Base-by-base conservation (phyloP, 1,140 invertebrate genomes). In the Drosophila simulans region DNA sequence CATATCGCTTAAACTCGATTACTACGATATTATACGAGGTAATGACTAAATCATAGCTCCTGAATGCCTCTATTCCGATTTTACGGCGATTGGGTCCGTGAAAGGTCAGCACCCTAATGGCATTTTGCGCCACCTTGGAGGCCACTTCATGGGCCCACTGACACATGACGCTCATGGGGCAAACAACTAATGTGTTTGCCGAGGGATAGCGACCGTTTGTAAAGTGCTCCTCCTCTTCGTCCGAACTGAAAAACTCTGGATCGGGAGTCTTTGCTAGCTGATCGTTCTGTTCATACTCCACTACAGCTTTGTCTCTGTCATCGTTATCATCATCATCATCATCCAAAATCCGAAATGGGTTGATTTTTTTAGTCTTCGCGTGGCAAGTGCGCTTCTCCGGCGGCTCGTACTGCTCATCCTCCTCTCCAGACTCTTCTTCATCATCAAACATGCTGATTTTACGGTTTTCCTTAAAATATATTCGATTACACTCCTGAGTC, bases 161-260 rank as follows among this genome's bases (percentile, higher is more conserved):
- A 5, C 31, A 51, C 74, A 82, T 74, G 0, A 82, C 62, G 27
- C 79, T 82, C 58, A 78, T 72, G 0, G 80, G 80, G 3, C 80
- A 82, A 15, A 84, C 54, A 1, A 82, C 55, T 10, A 82, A 43
- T 5, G 80, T 82, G 25, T 55, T 63, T 5, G 60, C 73, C 4
- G 34, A 3, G 1, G 37, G 17, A 25, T 52, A 57, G 3, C 37
- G 53, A 42, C 10, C 46, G 22, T 0, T 60, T 17, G 27, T n/a
- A 0, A 40, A 25, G 2, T 25, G 12, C 3, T 74, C 40, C 4
- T 63, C 62, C 2, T 58, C 60, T 5, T 48, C 45, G 15, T 37
- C 42, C 5, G 51, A 46, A 25, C 55, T 52, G 2, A 25, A 17
- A 4, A 34, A 11, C 0, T 39, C n/a, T 3, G 10, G 2, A 10